Evolutionary conservation across 2,888 invertebrate genomes (phyloP).

Genomic region (Cryptus viduatorius): DNA sequence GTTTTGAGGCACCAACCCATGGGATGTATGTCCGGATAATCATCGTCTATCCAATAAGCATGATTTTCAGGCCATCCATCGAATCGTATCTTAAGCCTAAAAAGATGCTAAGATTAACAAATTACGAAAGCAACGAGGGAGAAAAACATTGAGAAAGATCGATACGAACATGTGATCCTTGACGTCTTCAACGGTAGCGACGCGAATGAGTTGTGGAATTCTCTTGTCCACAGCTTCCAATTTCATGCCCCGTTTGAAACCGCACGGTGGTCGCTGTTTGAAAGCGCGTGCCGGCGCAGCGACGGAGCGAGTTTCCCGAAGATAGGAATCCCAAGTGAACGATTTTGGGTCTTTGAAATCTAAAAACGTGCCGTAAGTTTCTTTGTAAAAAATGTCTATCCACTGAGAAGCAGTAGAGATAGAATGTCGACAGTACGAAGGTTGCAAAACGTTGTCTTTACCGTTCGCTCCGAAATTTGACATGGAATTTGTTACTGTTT

Average conservation of each 20-base stretch:
- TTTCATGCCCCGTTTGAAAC: slow-evolving; percentile 94
- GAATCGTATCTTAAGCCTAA: slow-evolving; percentile 88
- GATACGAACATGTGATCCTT: slow-evolving; percentile 87
- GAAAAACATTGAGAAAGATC: background rate
- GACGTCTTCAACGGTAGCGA: slow-evolving; percentile 92
- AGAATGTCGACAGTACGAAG: background rate
- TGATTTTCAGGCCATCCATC: slow-evolving; percentile 96
- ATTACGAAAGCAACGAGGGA: slow-evolving; percentile 74
- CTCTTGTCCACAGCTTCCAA: slow-evolving; percentile 95
- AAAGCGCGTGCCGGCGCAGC: slow-evolving; percentile 94
- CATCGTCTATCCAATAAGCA: slow-evolving; percentile 96
- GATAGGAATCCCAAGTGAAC: slow-evolving; percentile 95
- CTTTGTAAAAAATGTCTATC: slow-evolving; percentile 45
- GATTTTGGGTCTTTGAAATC: slow-evolving; percentile 89
- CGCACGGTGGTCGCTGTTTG: slow-evolving; percentile 91
- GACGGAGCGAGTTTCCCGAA: slow-evolving; percentile 90
- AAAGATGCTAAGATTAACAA: background rate
- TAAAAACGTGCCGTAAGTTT: slow-evolving; percentile 88
- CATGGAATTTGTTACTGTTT: background rate
- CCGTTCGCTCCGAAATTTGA: background rate
- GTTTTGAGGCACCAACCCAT: slow-evolving; percentile 96
- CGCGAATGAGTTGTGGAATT: slow-evolving; percentile 93
- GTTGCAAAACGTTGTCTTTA: background rate
- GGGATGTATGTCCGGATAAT: slow-evolving; percentile 95
- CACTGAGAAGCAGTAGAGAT: slow-evolving; percentile 53